Evolutionary conservation across 1,140 invertebrate species (phyloP).

Genomic region (Druon quercuslanigerum): DNA sequence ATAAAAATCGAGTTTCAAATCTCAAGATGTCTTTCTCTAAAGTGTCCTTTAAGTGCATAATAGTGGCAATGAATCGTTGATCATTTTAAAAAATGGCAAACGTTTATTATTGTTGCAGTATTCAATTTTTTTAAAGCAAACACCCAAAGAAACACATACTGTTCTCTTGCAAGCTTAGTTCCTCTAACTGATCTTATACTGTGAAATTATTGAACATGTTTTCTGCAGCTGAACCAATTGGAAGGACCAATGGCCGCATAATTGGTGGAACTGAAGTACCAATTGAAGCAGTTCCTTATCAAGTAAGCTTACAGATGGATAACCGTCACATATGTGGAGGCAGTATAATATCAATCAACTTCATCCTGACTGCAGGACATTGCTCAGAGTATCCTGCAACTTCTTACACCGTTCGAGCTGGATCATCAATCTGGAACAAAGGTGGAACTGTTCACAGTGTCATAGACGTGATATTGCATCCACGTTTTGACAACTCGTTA

Average conservation of each 20-base stretch:
- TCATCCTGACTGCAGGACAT: conserved; percentile 78
- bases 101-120: too few relatives aligned
- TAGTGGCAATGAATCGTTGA: too few relatives aligned
- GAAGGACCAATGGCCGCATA: neutral
- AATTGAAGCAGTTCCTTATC: neutral
- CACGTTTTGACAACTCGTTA: too few relatives aligned
- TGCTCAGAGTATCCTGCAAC: conserved; percentile 63
- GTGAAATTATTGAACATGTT: too few relatives aligned
- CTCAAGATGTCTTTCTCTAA: too few relatives aligned
- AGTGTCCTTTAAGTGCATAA: too few relatives aligned
- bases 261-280: conserved; percentile 2
- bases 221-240: neutral
- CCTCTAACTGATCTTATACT: too few relatives aligned
- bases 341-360: conserved; percentile 18
- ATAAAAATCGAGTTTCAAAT: too few relatives aligned
- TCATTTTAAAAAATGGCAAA: too few relatives aligned
- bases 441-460: conserved; percentile 65
- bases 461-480: conserved; percentile 57
- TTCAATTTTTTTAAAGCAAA: too few relatives aligned
- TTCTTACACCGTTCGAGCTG: conserved; percentile 61
- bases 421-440: conserved; percentile 64
- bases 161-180: too few relatives aligned
- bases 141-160: too few relatives aligned
- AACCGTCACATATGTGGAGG: conserved; percentile 14
- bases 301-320: conserved; percentile 5